Evolutionary conservation across 1,140 invertebrate species (phyloP).

Genomic region (Muscidifurax raptorellus): DNA sequence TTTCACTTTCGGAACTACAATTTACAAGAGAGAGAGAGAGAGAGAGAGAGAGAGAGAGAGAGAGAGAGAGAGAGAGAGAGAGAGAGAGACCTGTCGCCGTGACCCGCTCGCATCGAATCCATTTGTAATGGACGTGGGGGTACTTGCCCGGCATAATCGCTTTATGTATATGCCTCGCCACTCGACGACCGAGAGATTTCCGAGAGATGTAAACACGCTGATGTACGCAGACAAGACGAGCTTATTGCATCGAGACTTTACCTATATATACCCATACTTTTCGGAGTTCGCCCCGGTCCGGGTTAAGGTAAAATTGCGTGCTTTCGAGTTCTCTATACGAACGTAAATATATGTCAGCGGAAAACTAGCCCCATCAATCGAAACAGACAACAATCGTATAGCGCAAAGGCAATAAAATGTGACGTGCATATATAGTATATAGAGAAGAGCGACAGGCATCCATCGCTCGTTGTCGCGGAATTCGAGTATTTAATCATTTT

Average conservation of each 20-base stretch:
- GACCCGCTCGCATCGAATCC: conserved; percentile 28
- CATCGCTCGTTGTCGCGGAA: not conserved
- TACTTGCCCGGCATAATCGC: conserved; percentile 40
- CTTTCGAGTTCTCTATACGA: too few species aligned
- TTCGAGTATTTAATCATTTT: not conserved
- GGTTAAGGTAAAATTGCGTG: too few species aligned
- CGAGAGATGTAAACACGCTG: conserved; percentile 18
- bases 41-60: too few species aligned
- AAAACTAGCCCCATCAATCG: not conserved
- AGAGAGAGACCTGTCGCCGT: not conserved
- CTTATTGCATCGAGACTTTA: conserved; percentile 35
- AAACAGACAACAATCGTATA: not conserved
- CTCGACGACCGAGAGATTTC: conserved; percentile 4
- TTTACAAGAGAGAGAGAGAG: conserved; percentile 35
- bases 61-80: not conserved
- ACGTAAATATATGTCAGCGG: not conserved
- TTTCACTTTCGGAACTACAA: conserved; percentile 54
- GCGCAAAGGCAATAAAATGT: not conserved
- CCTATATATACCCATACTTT: too few species aligned
- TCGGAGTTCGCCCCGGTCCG: too few species aligned
- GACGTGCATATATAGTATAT: not conserved
- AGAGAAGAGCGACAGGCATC: not conserved
- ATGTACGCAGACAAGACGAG: not conserved
- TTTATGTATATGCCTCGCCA: conserved; percentile 7
- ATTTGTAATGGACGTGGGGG: conserved; percentile 42